A percentile compares a stretch with the other conserved stretches of the same genome.
Conservation (phyloP, 2,888 invertebrate species). For the Spodoptera littoralis region DNA sequence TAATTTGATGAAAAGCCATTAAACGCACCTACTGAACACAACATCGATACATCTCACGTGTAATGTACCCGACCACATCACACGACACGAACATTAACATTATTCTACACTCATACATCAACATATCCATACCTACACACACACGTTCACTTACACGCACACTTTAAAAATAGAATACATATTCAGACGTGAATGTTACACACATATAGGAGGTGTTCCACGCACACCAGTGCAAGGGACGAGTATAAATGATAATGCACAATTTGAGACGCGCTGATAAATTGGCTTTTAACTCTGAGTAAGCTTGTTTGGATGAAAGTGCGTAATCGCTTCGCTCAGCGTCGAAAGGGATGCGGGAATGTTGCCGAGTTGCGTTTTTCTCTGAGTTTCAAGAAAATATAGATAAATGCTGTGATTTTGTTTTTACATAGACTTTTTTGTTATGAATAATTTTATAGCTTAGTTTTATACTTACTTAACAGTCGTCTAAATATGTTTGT, state of each 20-base stretch:
- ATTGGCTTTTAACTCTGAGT: constrained; percentile 57
- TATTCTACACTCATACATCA: constrained; percentile 37
- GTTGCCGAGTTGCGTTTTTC: constrained; percentile 39
- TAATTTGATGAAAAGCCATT: constrained; percentile 11
- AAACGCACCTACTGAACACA: constrained; percentile 7
- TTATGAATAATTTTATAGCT: not conserved
- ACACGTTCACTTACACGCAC: constrained; percentile 13
- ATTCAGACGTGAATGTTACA: constrained; percentile 16
- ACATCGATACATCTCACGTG: constrained; percentile 21
- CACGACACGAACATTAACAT: constrained; percentile 30
- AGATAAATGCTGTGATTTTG: constrained; percentile 27
- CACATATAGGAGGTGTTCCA: not conserved
- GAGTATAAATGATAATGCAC: constrained; percentile 54
- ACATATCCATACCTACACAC: constrained; percentile 16
- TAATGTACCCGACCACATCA: constrained; percentile 44
- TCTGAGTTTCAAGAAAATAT: constrained; percentile 20
- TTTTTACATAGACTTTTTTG: constrained; percentile 11
- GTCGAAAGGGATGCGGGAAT: constrained; percentile 42
- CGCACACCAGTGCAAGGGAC: constrained; percentile 15
- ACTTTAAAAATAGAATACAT: constrained; percentile 16
- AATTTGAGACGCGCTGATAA: constrained; percentile 51
- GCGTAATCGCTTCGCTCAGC: constrained; percentile 45
- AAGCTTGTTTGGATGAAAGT: constrained; percentile 51
- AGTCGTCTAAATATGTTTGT: no score
- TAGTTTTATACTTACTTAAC: not conserved